phyloP scores from a whole-genome alignment of 2,797 vertebrate genomes.

The Danio tinwini region DNA sequence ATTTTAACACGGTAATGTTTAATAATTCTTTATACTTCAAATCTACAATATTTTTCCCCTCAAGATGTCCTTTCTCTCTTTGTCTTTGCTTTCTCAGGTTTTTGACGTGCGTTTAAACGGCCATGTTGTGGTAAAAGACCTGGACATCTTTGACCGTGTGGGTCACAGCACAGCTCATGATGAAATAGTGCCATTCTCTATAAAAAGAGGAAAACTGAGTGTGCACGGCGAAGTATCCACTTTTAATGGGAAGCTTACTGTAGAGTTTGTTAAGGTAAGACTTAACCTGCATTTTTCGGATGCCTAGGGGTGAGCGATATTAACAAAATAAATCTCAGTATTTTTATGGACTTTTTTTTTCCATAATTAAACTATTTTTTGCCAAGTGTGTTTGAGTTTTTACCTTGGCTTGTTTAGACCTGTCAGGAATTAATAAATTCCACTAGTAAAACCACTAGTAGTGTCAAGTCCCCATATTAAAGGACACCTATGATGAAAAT shows the following conservation, averaged over 20 bases:
- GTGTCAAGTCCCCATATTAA: too few relatives aligned
- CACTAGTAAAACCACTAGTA: too few relatives aligned
- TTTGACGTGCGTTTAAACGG: conserved; percentile 97
- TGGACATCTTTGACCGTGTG: conserved; percentile 98
- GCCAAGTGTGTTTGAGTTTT: too few relatives aligned
- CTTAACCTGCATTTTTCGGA: neutral
- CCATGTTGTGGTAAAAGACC: conserved; percentile 94
- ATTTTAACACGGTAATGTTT: neutral
- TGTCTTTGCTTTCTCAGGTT: conserved; percentile 73
- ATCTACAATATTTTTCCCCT: neutral
- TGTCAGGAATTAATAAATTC: too few relatives aligned
- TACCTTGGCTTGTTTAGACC: too few relatives aligned
- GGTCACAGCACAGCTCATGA: conserved; percentile 98
- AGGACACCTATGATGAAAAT: too few relatives aligned
- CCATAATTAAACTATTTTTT: too few relatives aligned
- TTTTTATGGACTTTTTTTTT: too few relatives aligned
- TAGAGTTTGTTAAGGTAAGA: conserved; percentile 97
- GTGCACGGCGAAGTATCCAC: conserved; percentile 96
- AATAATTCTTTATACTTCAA: neutral
- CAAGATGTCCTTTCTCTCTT: neutral
- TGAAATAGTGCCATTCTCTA: conserved; percentile 92
- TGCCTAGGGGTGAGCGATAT: too few relatives aligned
- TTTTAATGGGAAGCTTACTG: conserved; percentile 93
- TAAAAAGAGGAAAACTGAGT: conserved; percentile 93
- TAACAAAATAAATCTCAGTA: neutral